Base-by-base conservation (phyloP, 1,140 invertebrate genomes). In the Ceratina japonica region DNA sequence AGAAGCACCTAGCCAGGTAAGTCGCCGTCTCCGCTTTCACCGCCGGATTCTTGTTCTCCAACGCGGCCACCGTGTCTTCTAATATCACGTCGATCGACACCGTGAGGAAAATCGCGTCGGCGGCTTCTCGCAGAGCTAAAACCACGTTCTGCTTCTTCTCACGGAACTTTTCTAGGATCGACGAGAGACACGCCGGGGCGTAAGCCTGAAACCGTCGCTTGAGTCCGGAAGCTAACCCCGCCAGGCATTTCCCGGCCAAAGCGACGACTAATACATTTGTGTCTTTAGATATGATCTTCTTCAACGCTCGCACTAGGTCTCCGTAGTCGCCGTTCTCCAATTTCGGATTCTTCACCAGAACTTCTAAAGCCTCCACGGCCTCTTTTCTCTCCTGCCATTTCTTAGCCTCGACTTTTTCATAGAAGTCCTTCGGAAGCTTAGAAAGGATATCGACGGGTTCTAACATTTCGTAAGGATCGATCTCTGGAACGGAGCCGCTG, bases 351-450 rank as follows among this genome's bases (percentile, higher is more conserved):
- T 96, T 95, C 1, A 98, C 89, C 3, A 99, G 89, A 74, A 94
- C 94, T 75, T 98, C 96, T 0, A 99, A 90, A 2, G 93, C 92
- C 86, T 98, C 97, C 7, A 99, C 87, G 0, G 96, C 95, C 90
- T 99, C 97, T 91, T 99, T 99, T 12, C 99, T 94, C 68, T 99
- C 97, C 88, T 98, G 97, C 99, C 99, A 99, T 89, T 99, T 99
- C 89, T 99, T 99, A 0, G 97, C 97, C 91, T 99, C 98, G 51
- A 98, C 85, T 92, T 98, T 98, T 10, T 99, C 98, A 89, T 96
- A 98, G 91, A 99, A 99, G 91, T 99, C 97, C 93, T 98, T 98
- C 0, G 98, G 98, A 27, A 99, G 90, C 90, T 98, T 96, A 3
- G 96, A 95, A 0, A 99, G 89, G 87, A 99, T 98, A 89, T 99